phyloP scores from a whole-genome alignment of 1,140 invertebrate species.

The Daktulosphaira vitifoliae region DNA sequence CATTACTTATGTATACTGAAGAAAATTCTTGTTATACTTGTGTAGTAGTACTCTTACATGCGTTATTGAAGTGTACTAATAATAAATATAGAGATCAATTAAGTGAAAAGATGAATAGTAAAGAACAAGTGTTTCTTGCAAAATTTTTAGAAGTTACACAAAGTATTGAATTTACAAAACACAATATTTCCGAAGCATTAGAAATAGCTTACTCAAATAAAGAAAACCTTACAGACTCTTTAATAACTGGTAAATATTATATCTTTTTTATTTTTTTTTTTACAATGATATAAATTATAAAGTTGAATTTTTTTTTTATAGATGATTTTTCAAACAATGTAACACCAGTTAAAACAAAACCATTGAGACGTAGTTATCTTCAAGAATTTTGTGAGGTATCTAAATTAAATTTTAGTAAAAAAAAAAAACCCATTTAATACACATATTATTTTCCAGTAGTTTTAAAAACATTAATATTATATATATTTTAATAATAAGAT shows the following conservation, averaged over 20 bases:
- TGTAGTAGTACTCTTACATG: constrained; percentile 2
- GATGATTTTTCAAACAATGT: constrained; percentile 17
- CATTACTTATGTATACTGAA: neutral
- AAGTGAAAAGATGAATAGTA: constrained; percentile 12
- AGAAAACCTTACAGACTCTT: neutral
- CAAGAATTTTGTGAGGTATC: constrained; percentile 31
- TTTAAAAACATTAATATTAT: too few species aligned
- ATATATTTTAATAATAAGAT: too few species aligned
- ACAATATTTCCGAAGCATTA: constrained; percentile 26
- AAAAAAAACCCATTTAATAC: too few species aligned
- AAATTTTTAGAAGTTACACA: constrained; percentile 8
- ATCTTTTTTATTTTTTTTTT: neutral
- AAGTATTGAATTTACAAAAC: neutral
- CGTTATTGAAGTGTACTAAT: constrained; percentile 19
- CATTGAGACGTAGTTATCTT: constrained; percentile 4
- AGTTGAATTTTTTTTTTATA: neutral
- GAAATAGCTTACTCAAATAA: neutral
- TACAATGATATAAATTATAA: neutral
- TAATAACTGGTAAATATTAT: neutral
- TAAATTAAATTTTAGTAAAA: too few species aligned
- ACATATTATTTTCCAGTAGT: too few species aligned
- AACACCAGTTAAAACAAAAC: constrained; percentile 9
- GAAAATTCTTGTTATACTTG: constrained; percentile 16
- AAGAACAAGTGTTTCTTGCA: constrained; percentile 18
- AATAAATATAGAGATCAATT: constrained; percentile 18